Evolutionary conservation across 2,797 vertebrate species (phyloP).

Genomic region (Sciurus carolinensis): DNA sequence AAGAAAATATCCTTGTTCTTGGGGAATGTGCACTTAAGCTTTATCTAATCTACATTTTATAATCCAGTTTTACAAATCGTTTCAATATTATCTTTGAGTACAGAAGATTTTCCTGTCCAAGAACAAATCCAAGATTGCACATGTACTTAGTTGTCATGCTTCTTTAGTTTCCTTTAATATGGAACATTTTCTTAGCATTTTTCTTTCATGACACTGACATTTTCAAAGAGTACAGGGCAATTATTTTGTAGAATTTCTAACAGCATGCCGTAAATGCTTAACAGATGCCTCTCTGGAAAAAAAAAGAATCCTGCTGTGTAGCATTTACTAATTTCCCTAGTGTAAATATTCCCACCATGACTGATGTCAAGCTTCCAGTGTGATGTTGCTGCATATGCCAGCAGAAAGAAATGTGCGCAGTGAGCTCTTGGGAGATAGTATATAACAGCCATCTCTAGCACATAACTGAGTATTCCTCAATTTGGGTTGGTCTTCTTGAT

Average conservation of each 20-base stretch:
- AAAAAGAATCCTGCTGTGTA: not conserved
- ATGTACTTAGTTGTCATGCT: not conserved
- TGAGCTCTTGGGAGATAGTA: not conserved
- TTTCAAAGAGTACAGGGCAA: conserved; percentile 26
- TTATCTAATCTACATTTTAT: conserved; percentile 52
- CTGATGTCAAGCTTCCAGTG: not conserved
- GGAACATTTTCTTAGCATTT: conserved; percentile 18
- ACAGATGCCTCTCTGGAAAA: not conserved
- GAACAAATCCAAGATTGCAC: not conserved
- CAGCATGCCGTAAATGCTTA: conserved; percentile 46
- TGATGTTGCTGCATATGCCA: conserved; percentile 8
- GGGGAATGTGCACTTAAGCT: not conserved
- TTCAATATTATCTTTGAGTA: conserved; percentile 11
- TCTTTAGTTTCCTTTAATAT: conserved; percentile 48
- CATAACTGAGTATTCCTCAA: not conserved
- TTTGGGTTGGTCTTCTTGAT: not conserved
- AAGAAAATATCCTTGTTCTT: conserved; percentile 38
- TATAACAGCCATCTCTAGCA: not conserved
- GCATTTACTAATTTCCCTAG: conserved; percentile 63
- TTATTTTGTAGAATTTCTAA: conserved; percentile 34
- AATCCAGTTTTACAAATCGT: conserved; percentile 48
- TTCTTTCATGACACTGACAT: conserved; percentile 35
- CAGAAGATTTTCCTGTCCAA: not conserved
- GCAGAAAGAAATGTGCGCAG: not conserved
- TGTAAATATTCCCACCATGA: conserved; percentile 3